These are phyloP conservation scores for Xanthia togata DNA, from an alignment of 2,888 invertebrate genomes.

Conservation along the genomic window DNA sequence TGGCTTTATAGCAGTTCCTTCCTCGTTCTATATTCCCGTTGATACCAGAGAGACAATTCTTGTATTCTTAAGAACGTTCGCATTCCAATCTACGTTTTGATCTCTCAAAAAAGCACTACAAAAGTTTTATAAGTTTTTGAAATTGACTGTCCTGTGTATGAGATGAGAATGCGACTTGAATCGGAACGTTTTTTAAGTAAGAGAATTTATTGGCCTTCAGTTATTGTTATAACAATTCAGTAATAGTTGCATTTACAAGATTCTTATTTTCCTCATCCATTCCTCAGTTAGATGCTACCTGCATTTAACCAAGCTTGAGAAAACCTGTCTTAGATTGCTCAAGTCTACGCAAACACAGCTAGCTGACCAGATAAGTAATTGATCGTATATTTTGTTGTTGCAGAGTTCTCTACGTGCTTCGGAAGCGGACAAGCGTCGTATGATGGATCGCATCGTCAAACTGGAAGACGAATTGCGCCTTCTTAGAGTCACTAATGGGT, in stretches of 20 bases:
- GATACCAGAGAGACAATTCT: not conserved
- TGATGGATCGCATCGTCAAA: slow-evolving; percentile 92
- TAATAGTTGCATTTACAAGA: not conserved
- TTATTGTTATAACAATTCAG: no score
- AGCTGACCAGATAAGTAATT: slow-evolving; percentile 21
- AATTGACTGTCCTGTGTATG: not conserved
- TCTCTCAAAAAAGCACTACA: not conserved
- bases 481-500: slow-evolving; percentile 81
- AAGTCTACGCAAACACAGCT: slow-evolving; percentile 4
- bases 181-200: not conserved
- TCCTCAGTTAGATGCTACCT: not conserved
- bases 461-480: slow-evolving; percentile 92
- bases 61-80: not conserved
- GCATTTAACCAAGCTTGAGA: not conserved
- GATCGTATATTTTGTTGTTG: slow-evolving; percentile 68
- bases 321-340: not conserved
- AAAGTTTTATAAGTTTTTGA: no score
- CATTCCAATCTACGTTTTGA: not conserved
- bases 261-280: not conserved
- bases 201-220: not conserved
- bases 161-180: not conserved
- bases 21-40: not conserved
- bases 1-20: no score
- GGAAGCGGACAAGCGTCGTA: slow-evolving; percentile 91
- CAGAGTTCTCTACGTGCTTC: slow-evolving; percentile 92